These are phyloP conservation scores for Mirza zaza DNA, from an alignment of 2,113 vertebrate species.

Conservation along the genomic window DNA sequence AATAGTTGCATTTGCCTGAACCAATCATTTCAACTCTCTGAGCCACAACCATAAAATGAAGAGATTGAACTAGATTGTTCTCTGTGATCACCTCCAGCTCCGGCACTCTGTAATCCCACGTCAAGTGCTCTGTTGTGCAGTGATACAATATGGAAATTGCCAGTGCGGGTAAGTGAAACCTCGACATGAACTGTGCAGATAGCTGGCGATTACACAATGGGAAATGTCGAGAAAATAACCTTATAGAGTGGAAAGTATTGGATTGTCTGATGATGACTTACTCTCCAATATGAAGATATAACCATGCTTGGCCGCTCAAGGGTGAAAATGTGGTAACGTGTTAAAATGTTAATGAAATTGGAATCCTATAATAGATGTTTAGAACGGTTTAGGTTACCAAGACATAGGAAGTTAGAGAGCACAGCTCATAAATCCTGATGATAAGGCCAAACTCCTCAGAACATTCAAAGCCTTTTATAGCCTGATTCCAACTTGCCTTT, in stretches of 20 bases:
- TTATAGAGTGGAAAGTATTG: conserved; percentile 86
- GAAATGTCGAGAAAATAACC: conserved; percentile 81
- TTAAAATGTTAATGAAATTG: conserved; percentile 86
- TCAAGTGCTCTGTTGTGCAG: not conserved
- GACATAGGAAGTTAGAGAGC: conserved; percentile 78
- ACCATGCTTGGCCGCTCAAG: conserved; percentile 83
- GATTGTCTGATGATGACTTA: conserved; percentile 82
- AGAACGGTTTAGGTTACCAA: conserved; percentile 83
- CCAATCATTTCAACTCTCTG: not conserved
- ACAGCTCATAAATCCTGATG: conserved; percentile 66
- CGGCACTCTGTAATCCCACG: not conserved
- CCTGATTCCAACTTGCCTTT: conserved; percentile 38
- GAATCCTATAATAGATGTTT: conserved; percentile 81
- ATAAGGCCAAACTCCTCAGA: conserved; percentile 62
- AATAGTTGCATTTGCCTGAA: not conserved
- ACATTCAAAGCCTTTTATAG: conserved; percentile 41
- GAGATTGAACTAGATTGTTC: not conserved
- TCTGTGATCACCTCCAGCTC: conserved; percentile 8
- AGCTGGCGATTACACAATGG: conserved; percentile 76
- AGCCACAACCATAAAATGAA: conserved; percentile 3
- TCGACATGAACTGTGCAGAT: conserved; percentile 67
- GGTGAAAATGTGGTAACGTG: conserved; percentile 78
- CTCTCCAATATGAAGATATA: conserved; percentile 81
- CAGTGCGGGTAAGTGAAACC: conserved; percentile 67
- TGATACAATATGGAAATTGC: conserved; percentile 62